Percentiles rank a stretch among this genome's conserved stretches.
Conservation (phyloP, 2,797 vertebrate species). For the Argya squamiceps region DNA sequence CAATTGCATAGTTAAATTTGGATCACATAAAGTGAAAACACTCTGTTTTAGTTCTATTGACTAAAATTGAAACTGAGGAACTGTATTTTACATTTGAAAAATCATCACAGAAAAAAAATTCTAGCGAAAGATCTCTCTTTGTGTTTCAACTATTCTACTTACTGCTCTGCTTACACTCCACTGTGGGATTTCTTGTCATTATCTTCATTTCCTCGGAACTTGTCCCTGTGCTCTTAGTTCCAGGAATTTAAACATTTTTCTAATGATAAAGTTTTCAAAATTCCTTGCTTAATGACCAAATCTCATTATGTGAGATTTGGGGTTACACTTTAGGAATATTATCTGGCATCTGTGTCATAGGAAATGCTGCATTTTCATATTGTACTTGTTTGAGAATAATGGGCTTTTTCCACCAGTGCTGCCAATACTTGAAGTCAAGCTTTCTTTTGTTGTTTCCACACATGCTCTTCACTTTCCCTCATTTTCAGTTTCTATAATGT, state of each 20-base stretch:
- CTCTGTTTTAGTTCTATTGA: neutral
- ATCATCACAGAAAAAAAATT: neutral
- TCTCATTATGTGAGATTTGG: neutral
- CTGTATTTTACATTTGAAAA: neutral
- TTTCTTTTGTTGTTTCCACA: neutral
- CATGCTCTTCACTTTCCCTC: neutral
- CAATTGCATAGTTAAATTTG: neutral
- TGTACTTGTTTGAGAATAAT: neutral
- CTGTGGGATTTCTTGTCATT: neutral
- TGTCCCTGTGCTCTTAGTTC: neutral
- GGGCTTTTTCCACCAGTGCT: fast-evolving
- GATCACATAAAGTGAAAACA: neutral
- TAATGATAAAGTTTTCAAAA: neutral
- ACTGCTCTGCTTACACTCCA: neutral
- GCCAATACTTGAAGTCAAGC: neutral
- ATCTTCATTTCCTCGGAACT: neutral
- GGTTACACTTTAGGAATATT: neutral
- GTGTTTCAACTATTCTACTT: neutral
- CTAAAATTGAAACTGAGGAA: neutral
- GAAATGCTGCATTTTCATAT: neutral
- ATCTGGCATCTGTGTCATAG: neutral
- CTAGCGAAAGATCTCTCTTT: neutral
- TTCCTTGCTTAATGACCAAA: neutral
- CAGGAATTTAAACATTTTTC: neutral
- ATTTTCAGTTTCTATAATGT: neutral